Conservation (phyloP, 2,888 invertebrate species). For the Drosophila ezoana region DNA sequence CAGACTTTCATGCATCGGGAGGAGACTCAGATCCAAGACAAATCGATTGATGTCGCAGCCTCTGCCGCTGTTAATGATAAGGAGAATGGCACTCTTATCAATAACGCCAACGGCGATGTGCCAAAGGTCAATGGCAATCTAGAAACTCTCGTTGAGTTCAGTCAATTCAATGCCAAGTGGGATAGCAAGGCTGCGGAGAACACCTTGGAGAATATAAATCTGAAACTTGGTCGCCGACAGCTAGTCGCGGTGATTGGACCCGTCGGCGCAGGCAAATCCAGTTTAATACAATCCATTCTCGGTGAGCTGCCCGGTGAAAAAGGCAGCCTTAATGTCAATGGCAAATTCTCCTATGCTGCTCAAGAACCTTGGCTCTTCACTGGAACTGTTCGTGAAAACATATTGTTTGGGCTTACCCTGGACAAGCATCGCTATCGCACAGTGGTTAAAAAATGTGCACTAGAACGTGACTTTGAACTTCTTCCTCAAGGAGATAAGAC, state of each 20-base stretch:
- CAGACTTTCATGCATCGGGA: slow-evolving; percentile 88
- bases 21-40: slow-evolving; percentile 85
- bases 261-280: slow-evolving; percentile 89
- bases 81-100: slow-evolving; percentile 45
- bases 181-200: slow-evolving; percentile 87
- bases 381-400: slow-evolving; percentile 88
- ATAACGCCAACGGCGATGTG: slow-evolving; percentile 34
- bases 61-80: slow-evolving; percentile 24
- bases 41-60: slow-evolving; percentile 46
- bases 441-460: slow-evolving; percentile 85
- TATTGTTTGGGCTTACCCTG: slow-evolving; percentile 87
- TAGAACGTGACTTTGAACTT: slow-evolving; percentile 86
- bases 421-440: slow-evolving; percentile 87
- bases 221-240: slow-evolving; percentile 88
- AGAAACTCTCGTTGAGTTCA: slow-evolving; percentile 85
- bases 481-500: slow-evolving; percentile 87
- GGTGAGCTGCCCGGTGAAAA: slow-evolving; percentile 86
- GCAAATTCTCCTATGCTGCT: slow-evolving; percentile 89
- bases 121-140: slow-evolving; percentile 25
- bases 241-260: slow-evolving; percentile 89
- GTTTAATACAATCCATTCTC: slow-evolving; percentile 86
- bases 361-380: slow-evolving; percentile 94
- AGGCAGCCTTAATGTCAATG: slow-evolving; percentile 87
- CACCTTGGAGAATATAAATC: slow-evolving; percentile 88
- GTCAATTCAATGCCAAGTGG: slow-evolving; percentile 90